phyloP scores from a whole-genome alignment of 2,113 vertebrate genomes.

The Notiomystis cincta region DNA sequence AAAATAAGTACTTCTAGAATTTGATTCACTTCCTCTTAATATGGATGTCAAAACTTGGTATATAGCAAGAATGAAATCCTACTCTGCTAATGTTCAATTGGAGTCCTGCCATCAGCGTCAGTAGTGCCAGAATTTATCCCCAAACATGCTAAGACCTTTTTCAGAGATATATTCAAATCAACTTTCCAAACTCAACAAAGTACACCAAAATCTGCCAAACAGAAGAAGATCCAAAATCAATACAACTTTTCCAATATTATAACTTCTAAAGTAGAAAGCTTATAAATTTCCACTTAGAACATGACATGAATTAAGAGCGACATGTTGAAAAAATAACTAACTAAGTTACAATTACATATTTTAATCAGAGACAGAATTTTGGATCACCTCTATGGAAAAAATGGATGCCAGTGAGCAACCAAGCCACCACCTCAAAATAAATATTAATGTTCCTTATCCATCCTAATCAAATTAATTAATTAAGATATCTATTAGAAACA shows the following conservation, averaged over 20 bases:
- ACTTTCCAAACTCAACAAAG: constrained; percentile 21
- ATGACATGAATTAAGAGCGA: constrained; percentile 33
- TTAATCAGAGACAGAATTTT: constrained; percentile 57
- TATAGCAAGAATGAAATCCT: neutral
- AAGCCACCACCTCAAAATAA: constrained; percentile 17
- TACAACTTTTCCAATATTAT: constrained; percentile 47
- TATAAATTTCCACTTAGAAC: constrained; percentile 35
- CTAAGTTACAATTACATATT: constrained; percentile 15
- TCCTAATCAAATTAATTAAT: neutral
- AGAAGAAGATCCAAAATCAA: constrained; percentile 38
- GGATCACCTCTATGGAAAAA: constrained; percentile 34
- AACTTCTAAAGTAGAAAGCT: constrained; percentile 42
- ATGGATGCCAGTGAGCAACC: neutral
- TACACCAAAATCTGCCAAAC: neutral
- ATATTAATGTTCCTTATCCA: neutral
- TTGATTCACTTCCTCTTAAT: constrained; percentile 3
- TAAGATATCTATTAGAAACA: neutral
- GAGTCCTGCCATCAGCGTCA: neutral
- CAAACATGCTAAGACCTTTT: neutral
- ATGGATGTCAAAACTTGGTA: neutral
- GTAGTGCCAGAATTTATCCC: neutral
- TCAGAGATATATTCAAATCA: neutral
- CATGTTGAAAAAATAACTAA: constrained; percentile 32
- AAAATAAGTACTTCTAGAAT: neutral
- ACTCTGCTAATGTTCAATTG: neutral